Conservation (phyloP, 2,113 vertebrate species). For the Microcebus lehilahytsara region DNA sequence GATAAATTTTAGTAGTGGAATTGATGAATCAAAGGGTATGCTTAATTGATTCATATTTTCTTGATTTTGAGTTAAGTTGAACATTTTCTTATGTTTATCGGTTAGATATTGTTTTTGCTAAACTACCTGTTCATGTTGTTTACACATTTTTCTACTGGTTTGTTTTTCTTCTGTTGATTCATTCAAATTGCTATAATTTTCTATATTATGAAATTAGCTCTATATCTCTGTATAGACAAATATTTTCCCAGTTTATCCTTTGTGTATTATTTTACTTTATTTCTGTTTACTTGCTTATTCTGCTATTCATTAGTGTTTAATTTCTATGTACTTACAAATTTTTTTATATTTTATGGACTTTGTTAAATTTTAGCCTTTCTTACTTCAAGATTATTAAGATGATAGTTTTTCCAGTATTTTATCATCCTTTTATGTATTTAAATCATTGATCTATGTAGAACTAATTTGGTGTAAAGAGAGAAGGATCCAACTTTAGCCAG, state of each 20-base stretch:
- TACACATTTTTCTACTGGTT: neutral
- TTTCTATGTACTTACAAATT: neutral
- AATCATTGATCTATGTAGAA: neutral
- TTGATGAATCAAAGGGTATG: neutral
- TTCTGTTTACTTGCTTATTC: neutral
- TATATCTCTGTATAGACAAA: neutral
- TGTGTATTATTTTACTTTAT: constrained; percentile 18
- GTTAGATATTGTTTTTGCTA: constrained; percentile 17
- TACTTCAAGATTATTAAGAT: constrained; percentile 1
- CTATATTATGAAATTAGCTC: neutral
- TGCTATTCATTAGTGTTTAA: neutral
- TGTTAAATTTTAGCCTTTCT: constrained; percentile 24
- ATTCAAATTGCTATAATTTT: neutral
- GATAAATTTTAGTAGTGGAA: neutral
- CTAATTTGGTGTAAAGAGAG: neutral
- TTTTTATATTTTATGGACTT: constrained; percentile 5
- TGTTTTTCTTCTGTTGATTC: neutral
- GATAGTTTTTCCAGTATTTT: neutral
- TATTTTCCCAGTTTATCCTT: neutral
- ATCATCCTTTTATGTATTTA: neutral
- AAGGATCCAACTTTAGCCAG: neutral
- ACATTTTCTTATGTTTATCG: neutral
- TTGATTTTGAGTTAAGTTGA: constrained; percentile 42
- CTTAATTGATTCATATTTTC: constrained; percentile 21
- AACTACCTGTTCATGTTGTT: neutral